Evolutionary conservation across 2,797 vertebrate genomes (phyloP).

Genomic region (Hybognathus amarus): DNA sequence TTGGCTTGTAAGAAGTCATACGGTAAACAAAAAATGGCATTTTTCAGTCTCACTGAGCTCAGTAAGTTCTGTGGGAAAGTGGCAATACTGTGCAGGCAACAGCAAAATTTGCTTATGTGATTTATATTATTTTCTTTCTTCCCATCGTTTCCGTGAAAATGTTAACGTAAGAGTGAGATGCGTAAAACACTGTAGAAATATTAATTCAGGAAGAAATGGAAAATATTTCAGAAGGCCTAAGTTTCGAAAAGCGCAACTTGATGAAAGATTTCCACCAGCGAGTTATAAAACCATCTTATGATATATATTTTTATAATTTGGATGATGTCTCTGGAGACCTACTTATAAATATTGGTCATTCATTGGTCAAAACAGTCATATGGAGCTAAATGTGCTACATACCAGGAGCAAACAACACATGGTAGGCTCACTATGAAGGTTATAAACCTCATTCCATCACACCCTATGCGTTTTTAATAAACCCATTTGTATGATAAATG

Average conservation of each 20-base stretch:
- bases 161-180: neutral
- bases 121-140: neutral
- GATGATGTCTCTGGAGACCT: neutral
- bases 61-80: neutral
- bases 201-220: neutral
- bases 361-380: neutral
- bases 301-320: neutral
- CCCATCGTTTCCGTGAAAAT: neutral
- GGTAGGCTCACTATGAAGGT: neutral
- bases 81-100: neutral
- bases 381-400: neutral
- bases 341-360: neutral
- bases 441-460: neutral
- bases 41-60: neutral
- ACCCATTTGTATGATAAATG: no score
- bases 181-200: neutral
- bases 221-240: neutral
- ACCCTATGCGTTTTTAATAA: neutral
- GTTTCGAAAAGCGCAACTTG: neutral
- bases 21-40: neutral
- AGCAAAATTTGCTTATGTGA: neutral
- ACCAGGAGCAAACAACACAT: neutral
- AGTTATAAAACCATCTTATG: neutral
- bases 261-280: neutral
- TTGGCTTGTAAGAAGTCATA: slow-evolving; percentile 2